Conservation (phyloP, 1,140 invertebrate genomes). For the Drosophila insularis region DNA sequence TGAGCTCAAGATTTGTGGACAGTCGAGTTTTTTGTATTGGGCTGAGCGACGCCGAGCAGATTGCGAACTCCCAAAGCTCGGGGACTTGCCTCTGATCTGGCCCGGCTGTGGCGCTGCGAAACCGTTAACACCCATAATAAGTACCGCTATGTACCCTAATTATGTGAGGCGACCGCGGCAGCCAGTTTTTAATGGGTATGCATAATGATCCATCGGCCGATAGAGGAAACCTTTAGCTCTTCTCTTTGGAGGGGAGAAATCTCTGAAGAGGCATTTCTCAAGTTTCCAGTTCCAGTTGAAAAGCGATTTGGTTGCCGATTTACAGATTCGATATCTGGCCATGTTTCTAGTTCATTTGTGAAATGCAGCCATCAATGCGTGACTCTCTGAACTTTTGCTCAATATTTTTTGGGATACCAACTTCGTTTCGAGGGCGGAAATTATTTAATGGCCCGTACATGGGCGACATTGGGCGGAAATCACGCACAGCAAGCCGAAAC, state of each 20-base stretch:
- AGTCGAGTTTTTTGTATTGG: conserved; percentile 49
- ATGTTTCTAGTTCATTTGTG: conserved; percentile 76
- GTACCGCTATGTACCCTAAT: conserved; percentile 80
- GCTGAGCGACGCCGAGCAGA: conserved; percentile 21
- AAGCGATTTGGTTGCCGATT: conserved; percentile 2
- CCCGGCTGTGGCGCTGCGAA: conserved; percentile 57
- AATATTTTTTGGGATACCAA: not conserved
- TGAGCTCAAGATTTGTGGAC: conserved; percentile 51
- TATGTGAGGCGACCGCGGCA: conserved; percentile 56
- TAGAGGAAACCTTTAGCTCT: conserved; percentile 7
- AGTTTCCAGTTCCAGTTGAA: conserved; percentile 52
- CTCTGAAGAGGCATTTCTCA: conserved; percentile 54
- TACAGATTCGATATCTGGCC: conserved; percentile 40
- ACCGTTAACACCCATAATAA: conserved; percentile 79
- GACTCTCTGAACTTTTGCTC: conserved; percentile 48
- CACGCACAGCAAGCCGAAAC: conserved; percentile 58
- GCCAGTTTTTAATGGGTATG: conserved; percentile 68
- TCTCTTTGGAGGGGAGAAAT: conserved; percentile 57
- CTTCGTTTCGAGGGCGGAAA: conserved; percentile 64
- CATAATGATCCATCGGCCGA: conserved; percentile 45
- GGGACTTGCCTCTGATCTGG: conserved; percentile 43
- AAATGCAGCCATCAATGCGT: conserved; percentile 67
- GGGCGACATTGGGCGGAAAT: conserved; percentile 68
- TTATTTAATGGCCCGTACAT: conserved; percentile 80
- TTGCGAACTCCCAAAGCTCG: conserved; percentile 43